phyloP scores from a whole-genome alignment of 1,140 invertebrate genomes.

The Orchestia grillus region DNA sequence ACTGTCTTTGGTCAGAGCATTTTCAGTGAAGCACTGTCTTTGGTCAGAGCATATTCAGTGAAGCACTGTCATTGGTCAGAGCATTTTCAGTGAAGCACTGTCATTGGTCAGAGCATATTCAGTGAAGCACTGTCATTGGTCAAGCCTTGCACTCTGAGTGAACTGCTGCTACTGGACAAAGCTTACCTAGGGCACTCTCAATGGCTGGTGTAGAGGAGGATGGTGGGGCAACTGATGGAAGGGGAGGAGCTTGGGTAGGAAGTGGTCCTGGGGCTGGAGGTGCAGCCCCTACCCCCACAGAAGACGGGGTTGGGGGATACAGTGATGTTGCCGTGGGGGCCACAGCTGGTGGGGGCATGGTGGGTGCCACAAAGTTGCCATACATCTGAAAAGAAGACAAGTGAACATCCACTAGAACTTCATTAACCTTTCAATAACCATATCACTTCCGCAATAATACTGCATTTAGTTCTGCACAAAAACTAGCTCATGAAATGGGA shows the following conservation, averaged over 20 bases:
- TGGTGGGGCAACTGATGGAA: background rate
- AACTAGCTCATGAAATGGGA: too few species aligned
- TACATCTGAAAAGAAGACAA: constrained; percentile 5
- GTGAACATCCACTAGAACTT: too few species aligned
- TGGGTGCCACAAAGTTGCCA: background rate
- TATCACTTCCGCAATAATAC: too few species aligned
- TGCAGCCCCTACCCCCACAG: background rate
- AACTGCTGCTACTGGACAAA: background rate
- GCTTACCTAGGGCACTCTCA: background rate
- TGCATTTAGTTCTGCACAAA: too few species aligned
- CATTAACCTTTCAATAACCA: too few species aligned
- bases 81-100: background rate
- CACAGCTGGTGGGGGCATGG: background rate
- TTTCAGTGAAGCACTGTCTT: background rate
- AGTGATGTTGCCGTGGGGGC: background rate
- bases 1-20: background rate
- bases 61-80: background rate
- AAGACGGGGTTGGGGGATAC: background rate
- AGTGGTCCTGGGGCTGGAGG: background rate
- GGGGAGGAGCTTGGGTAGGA: background rate
- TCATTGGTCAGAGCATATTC: background rate
- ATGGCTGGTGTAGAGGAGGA: background rate
- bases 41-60: background rate
- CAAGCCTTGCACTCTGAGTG: background rate
- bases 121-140: background rate